Percentiles rank a stretch among this genome's conserved stretches.
phyloP scores from a whole-genome alignment of 2,113 vertebrate species.

The Rhinogobius similis region DNA sequence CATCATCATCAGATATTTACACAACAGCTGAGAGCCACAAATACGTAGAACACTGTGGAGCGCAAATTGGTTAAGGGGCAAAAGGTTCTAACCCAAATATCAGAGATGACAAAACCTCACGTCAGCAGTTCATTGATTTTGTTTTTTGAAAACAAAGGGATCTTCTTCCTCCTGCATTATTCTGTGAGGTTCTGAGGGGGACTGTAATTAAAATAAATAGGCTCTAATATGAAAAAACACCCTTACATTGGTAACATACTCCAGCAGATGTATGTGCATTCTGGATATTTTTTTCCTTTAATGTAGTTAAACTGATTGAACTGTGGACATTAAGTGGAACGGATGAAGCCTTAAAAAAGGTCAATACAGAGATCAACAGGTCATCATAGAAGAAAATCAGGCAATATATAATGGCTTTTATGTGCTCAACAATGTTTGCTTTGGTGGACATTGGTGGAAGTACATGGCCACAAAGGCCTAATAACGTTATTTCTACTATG shows the following conservation, averaged over 20 bases:
- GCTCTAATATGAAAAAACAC: not conserved
- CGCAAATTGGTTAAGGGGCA: not conserved
- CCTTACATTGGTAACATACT: not conserved
- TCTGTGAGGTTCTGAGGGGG: not conserved
- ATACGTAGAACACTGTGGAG: not conserved
- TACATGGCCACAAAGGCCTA: no score
- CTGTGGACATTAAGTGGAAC: not conserved
- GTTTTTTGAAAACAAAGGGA: not conserved
- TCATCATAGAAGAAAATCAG: not conserved
- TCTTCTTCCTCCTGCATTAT: not conserved
- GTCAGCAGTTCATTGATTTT: no score
- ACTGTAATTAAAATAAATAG: not conserved
- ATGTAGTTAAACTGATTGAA: not conserved
- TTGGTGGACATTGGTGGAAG: no score
- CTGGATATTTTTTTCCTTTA: not conserved
- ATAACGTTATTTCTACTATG: no score
- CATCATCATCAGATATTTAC: constrained; percentile 1
- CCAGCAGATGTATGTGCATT: not conserved
- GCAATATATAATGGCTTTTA: not conserved
- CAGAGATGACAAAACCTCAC: not conserved
- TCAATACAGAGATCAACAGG: not conserved
- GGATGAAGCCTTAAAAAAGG: not conserved
- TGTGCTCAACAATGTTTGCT: not conserved
- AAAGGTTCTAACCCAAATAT: not conserved
- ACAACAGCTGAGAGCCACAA: constrained; percentile 7